Evolutionary conservation across 2,113 vertebrate genomes (phyloP), one percentile per base, ranked within the genome.

Genomic region (Etheostoma cragini): DNA sequence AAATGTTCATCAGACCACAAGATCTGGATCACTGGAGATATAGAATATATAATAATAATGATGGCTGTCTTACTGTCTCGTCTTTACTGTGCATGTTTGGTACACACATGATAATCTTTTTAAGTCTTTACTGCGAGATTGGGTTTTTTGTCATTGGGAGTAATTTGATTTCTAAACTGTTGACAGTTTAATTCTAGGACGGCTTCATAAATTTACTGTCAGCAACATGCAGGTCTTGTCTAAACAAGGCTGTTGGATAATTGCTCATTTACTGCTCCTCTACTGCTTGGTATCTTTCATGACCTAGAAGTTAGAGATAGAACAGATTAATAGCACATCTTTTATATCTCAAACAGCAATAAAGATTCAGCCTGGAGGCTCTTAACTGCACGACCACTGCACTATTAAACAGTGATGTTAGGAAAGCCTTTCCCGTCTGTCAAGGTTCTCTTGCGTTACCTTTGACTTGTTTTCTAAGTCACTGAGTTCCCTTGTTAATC

Each of bases 121-220:
- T 12, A 17, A 70, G 64, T 65, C 69, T 85, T 73, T 14, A 50
- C 64, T 35, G 35, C 30, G 58, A 65, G 14, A 66, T 45, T 74
- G 1, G 6, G 56, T 68, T 78, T 72, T 62, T 24, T 52, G 33
- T 75, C 63, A 65, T 49, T 42, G 7, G 1, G 17, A 46, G 45
- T 80, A 64, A 85, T 85, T 85, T 49, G 52, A 83, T 84, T 87
- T 76, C 83, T 80, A 76, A 69, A 69, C 72, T 58, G 78, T 65
- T 89, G 87, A 88, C 85, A 84, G 83, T 78, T 91, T 90, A 63
- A 88, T 87, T 89, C 65, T 68, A 26, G 33, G 73, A 71, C 15
- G 50, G 19, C 47, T 82, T 86, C 57, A 79, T 88, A 84, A 65
- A 82, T 82, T 65, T 73, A 24, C 68, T 50, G 82, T 77, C 82